phyloP scores from a whole-genome alignment of 2,113 vertebrate genomes.

The Brachyhypopomus gauderio region DNA sequence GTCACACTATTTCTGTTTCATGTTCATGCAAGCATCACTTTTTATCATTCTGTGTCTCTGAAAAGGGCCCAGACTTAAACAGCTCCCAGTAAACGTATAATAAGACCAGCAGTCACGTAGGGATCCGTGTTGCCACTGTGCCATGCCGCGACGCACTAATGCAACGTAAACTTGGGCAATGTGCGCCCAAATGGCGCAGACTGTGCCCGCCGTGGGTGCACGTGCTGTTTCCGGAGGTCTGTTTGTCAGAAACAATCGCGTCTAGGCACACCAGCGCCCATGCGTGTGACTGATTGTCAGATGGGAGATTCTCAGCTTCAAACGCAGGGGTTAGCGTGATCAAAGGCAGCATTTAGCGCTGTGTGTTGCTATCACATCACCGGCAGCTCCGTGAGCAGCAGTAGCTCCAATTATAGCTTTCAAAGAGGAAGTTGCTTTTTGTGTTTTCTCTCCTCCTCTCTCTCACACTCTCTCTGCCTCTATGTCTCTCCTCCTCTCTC shows the following conservation, averaged over 20 bases:
- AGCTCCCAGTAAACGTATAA: not conserved
- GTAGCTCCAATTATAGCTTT: conserved; percentile 60
- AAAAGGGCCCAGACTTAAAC: not conserved
- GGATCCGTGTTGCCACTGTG: not conserved
- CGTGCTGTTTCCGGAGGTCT: not conserved
- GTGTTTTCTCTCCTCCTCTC: conserved; percentile 35
- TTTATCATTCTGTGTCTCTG: not conserved
- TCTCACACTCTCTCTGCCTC: not conserved
- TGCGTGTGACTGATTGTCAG: conserved; percentile 22
- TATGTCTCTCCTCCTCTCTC: not conserved
- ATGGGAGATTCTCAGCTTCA: conserved; percentile 56
- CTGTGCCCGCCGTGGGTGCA: not conserved
- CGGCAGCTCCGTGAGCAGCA: conserved; percentile 53
- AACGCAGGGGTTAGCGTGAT: conserved; percentile 64
- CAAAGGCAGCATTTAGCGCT: conserved; percentile 61
- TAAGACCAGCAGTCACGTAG: not conserved
- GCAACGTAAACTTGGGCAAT: not conserved
- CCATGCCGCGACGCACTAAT: not conserved
- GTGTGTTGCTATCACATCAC: conserved; percentile 53
- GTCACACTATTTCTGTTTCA: too few relatives aligned
- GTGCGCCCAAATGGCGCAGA: not conserved
- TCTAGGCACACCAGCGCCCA: not conserved
- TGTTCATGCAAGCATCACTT: too few relatives aligned
- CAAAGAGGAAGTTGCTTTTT: conserved; percentile 62
- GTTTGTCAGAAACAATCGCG: conserved; percentile 16